These are phyloP conservation scores for Hippoglossus hippoglossus DNA, from an alignment of 2,797 vertebrate genomes.

Conservation along the genomic window DNA sequence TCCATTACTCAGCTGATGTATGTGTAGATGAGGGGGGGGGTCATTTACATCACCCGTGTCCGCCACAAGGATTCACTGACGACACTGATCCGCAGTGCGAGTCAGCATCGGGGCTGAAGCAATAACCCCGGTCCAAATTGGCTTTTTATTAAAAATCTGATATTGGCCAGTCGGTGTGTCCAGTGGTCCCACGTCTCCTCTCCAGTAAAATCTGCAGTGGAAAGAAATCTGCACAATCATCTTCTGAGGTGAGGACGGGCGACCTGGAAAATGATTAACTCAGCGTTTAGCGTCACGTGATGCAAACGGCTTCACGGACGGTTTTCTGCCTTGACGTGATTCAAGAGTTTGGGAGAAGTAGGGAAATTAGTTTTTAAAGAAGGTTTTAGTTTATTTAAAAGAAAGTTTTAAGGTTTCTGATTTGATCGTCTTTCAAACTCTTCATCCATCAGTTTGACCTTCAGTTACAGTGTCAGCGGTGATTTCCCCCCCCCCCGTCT, in stretches of 20 bases:
- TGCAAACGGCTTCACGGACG: neutral
- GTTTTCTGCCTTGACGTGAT: neutral
- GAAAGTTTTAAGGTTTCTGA: too few relatives aligned
- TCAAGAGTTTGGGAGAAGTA: neutral
- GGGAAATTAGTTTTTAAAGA: too few relatives aligned
- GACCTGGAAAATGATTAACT: neutral
- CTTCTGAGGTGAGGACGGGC: neutral
- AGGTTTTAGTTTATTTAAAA: too few relatives aligned
- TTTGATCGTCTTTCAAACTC: too few relatives aligned
- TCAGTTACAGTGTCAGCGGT: too few relatives aligned
- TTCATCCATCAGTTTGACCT: too few relatives aligned
- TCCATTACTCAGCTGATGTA: slow-evolving; percentile 34
- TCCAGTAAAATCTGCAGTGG: neutral
- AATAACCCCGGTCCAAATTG: neutral
- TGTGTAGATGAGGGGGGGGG: slow-evolving; percentile 20
- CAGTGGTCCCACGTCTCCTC: neutral
- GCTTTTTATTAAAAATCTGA: slow-evolving; percentile 30
- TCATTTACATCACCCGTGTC: slow-evolving; percentile 43
- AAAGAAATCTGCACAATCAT: neutral
- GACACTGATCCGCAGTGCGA: neutral
- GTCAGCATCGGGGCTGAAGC: slow-evolving; percentile 15
- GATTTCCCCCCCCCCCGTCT: too few relatives aligned
- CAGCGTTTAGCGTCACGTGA: neutral
- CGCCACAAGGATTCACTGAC: slow-evolving; percentile 17
- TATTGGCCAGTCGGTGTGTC: neutral